Evolutionary conservation across 2,888 invertebrate genomes (phyloP), one percentile per base, ranked within the genome.

Genomic region (Cordilura impudica): DNA sequence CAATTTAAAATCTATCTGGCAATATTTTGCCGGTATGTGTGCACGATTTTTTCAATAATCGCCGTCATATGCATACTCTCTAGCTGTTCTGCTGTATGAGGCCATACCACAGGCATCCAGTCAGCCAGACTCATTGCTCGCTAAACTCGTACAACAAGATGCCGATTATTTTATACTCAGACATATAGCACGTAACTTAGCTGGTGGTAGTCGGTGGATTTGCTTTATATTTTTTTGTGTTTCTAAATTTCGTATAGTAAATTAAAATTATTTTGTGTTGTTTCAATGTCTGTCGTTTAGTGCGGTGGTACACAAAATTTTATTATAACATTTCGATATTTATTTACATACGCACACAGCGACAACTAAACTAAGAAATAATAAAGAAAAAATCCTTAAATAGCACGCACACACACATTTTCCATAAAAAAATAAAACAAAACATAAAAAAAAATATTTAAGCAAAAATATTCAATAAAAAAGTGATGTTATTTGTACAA

Each of bases 111-210:
- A 58, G 35, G 35, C 35, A 49, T 10, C 29, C 14, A 14, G 31
- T 18, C 51, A 23, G 31, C 23, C 49, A 23, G 51, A 39, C 39
- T 70, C 35, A 61, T 8, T 35, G 19, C 4, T 31, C 19, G 49
- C 18, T 53, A 29, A 21, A 75, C 35, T 53, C 45, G 39, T 23
- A 49, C 23, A 29, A 29, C 18, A 47, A 66, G 70, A 66, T 74
- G 58, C 47, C 47, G 66, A 71, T 60, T 66, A 47, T 66, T 78
- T 70, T 21, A 78, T 69, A 63, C 63, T 63, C 49, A 63, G 18
- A 49, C 26, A 61, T 54, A 56, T 66, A 63, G 70, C 66, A 67
- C 45, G 61, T 71, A 67, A 67, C 31, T 56, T 56, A 16, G 60
- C 35, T 67, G 43, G 31, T 65, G 58, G 58, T 65, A 53, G 69